These are phyloP conservation scores for Drosophila neonasuta DNA, from an alignment of 2,888 invertebrate species.

Conservation along the genomic window DNA sequence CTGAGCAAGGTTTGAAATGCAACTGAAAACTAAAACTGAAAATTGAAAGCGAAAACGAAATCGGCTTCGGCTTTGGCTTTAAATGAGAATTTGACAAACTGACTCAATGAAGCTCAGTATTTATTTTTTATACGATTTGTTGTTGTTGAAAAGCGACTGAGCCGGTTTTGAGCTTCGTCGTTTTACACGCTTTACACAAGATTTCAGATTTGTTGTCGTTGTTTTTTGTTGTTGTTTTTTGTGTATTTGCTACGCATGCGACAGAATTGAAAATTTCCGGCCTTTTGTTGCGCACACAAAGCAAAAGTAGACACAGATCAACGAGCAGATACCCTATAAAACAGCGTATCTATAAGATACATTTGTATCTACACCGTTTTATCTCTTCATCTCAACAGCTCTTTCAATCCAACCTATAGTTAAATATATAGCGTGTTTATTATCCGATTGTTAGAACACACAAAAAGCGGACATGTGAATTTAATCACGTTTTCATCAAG, in stretches of 20 bases:
- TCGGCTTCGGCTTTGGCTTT: no score
- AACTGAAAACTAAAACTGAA: conserved; percentile 63
- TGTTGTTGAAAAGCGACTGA: conserved; percentile 34
- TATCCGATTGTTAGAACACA: conserved; percentile 1
- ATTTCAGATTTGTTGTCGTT: conserved; percentile 10
- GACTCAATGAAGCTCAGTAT: conserved; percentile 12
- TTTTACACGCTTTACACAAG: conserved; percentile 46
- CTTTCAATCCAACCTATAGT: neutral
- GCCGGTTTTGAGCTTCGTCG: conserved; percentile 61
- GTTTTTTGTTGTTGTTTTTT: conserved; percentile 4
- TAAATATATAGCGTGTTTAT: conserved; percentile 16
- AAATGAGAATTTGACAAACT: conserved; percentile 34
- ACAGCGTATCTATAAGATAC: neutral
- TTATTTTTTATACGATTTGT: neutral
- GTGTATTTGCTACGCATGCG: conserved; percentile 33
- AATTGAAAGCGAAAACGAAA: conserved; percentile 47
- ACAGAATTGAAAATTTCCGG: conserved; percentile 73
- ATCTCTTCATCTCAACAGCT: neutral
- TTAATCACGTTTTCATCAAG: neutral
- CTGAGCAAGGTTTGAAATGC: conserved; percentile 49
- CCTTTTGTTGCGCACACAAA: conserved; percentile 51
- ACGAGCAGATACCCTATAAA: neutral
- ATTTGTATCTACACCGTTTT: neutral
- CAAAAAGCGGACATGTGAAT: neutral
- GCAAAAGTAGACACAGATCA: neutral